Base-by-base conservation (phyloP, 2,888 invertebrate species). In the Euproctis similis region DNA sequence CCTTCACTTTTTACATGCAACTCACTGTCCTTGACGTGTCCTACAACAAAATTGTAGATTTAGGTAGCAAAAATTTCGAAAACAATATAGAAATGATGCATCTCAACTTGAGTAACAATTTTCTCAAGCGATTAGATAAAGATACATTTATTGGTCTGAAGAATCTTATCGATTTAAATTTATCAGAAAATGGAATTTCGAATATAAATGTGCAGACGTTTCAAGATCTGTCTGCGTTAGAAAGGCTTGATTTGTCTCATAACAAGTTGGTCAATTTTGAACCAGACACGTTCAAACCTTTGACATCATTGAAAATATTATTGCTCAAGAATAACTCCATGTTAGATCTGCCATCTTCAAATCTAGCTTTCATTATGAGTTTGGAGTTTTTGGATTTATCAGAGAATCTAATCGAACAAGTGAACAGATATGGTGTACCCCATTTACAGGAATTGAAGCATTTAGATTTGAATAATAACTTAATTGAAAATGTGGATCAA, bases 51-150 rank as follows among this genome's bases (percentile, higher is more conserved):
- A 90, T 97, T 45, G 88, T 89, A 66, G 89, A 90, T 8, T 80
- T 97, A 53, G 95, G 94, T 55, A 89, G 90, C 53, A 89, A 90
- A 53, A 94, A 94, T 68, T 95, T 97, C 54, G 90, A 92, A 42
- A 89, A 88, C 41, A 93, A 94, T 57, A 87, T 86, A 34, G 89
- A 89, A 46, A 85, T 96, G 74, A 87, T 89, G 24, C 87, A 88
- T 38, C 80, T 96, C 14, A 92, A 95, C 68, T 80, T 95, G 37
- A 93, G 93, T 64, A 81, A 88, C 42, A 96, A 96, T 70, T 86
- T 86, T 36, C 87, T 94, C 20, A 88, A 88, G 53, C 86, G 86
- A 29, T 69, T 94, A 44, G 88, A 90, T 46, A 93, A 92, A 60
- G 92, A 92, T 48, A 90, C 92, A 7, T 90, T 94, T 57, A 88